Evolutionary conservation across 2,113 vertebrate species (phyloP), one percentile per base, ranked within the genome.

Genomic region (Podiceps cristatus): DNA sequence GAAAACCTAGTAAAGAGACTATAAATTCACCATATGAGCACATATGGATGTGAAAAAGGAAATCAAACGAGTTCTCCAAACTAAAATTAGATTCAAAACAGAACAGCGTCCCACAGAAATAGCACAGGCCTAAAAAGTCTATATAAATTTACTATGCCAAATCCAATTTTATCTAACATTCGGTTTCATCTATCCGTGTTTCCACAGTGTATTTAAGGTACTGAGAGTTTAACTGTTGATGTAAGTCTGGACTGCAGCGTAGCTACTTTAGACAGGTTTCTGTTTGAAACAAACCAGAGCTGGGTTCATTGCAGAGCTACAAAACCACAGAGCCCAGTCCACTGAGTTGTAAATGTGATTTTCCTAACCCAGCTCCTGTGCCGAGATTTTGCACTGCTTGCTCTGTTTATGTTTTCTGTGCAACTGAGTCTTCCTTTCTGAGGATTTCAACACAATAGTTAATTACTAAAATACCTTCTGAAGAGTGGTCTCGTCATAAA

Each of bases 41-140:
- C 91, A 94, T 96, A 96, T 90, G 95, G 97, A 96, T 95, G 80
- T 93, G 94, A 93, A 92, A 96, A 96, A 92, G 91, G 93, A 95
- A 97, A 97, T 97, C 93, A 94, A 95, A 78, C 10, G 53, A 97
- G 94, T 90, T 94, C 89, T 96, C 91, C 64, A 86, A 87, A 81
- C 95, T 97, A 97, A 97, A 97, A 97, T 97, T 97, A 96, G 94
- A 96, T 89, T 91, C 93, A 95, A 96, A 96, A 89, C 95, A 97
- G 94, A 95, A 96, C 91, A 93, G 89, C 53, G 13, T 91, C 93
- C 89, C 93, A 94, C 94, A 87, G 91, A 97, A 96, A 97, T 95
- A 97, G 95, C 86, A 95, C 66, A 91, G 88, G 85, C 91, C 86
- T 91, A 87, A 82, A 87, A 96, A 72, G 91, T 95, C 93, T 94